A percentile compares a stretch with the other conserved stretches of the same genome.
Conservation (phyloP, 2,888 invertebrate genomes). For the Nasonovia ribisnigri region DNA sequence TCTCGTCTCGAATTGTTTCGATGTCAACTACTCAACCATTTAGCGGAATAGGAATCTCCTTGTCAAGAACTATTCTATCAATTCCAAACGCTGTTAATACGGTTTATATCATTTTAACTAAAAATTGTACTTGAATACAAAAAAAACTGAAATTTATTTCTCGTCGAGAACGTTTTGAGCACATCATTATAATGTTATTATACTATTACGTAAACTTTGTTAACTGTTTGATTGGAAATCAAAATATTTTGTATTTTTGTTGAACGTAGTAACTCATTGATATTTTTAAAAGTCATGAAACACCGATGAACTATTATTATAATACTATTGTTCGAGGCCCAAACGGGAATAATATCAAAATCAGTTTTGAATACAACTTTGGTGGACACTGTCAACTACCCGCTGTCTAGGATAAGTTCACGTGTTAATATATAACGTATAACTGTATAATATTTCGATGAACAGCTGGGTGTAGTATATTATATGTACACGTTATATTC, state of each 20-base stretch:
- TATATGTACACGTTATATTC: not conserved
- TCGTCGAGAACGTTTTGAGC: no score
- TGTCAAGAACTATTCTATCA: not conserved
- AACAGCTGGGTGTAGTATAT: not conserved
- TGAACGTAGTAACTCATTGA: not conserved
- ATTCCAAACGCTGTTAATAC: not conserved
- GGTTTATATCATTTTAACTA: not conserved
- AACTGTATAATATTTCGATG: not conserved
- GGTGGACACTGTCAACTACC: not conserved
- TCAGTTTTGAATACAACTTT: not conserved
- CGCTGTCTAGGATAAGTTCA: not conserved
- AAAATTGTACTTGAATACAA: no score
- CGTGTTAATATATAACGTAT: no score
- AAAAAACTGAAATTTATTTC: no score
- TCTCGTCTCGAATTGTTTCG: not conserved
- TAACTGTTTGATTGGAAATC: not conserved
- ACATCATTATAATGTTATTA: no score
- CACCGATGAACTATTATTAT: not conserved
- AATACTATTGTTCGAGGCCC: no score
- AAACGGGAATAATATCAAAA: not conserved
- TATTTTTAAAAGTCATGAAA: not conserved
- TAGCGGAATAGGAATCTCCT: not conserved
- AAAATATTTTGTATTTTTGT: not conserved
- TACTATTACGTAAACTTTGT: not conserved
- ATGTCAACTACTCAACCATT: not conserved